These are phyloP conservation scores for Gobius niger DNA, from an alignment of 2,113 vertebrate genomes.

Conservation along the genomic window DNA sequence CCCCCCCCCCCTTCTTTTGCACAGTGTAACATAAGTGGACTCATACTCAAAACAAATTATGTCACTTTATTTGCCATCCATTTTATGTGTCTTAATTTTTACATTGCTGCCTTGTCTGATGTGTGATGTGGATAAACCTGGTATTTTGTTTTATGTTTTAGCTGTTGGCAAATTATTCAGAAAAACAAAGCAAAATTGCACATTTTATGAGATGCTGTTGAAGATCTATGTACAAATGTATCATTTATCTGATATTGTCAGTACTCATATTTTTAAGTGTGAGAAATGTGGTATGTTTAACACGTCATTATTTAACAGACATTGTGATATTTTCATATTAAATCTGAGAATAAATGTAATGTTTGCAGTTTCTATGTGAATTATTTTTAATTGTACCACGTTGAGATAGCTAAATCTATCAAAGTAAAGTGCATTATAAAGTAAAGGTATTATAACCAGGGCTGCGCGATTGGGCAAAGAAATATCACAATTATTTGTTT, in stretches of 20 bases:
- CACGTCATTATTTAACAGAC: neutral
- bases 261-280: neutral
- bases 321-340: neutral
- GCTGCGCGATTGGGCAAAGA: too few relatives aligned
- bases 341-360: neutral
- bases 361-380: too few relatives aligned
- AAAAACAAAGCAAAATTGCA: slow-evolving; percentile 55
- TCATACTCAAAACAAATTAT: neutral
- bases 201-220: slow-evolving; percentile 43
- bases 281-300: neutral
- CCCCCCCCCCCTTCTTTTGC: neutral
- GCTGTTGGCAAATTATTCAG: slow-evolving; percentile 7
- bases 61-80: slow-evolving; percentile 11
- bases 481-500: too few relatives aligned
- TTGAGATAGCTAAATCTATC: too few relatives aligned
- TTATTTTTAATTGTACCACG: too few relatives aligned
- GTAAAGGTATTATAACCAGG: too few relatives aligned
- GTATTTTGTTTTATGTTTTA: slow-evolving; percentile 21
- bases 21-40: neutral
- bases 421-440: too few relatives aligned
- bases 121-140: slow-evolving; percentile 32
- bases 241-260: slow-evolving; percentile 11
- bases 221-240: slow-evolving; percentile 18
- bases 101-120: slow-evolving; percentile 1
- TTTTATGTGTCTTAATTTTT: slow-evolving; percentile 4